phyloP scores from a whole-genome alignment of 2,113 vertebrate species.

The Pogona vitticeps region DNA sequence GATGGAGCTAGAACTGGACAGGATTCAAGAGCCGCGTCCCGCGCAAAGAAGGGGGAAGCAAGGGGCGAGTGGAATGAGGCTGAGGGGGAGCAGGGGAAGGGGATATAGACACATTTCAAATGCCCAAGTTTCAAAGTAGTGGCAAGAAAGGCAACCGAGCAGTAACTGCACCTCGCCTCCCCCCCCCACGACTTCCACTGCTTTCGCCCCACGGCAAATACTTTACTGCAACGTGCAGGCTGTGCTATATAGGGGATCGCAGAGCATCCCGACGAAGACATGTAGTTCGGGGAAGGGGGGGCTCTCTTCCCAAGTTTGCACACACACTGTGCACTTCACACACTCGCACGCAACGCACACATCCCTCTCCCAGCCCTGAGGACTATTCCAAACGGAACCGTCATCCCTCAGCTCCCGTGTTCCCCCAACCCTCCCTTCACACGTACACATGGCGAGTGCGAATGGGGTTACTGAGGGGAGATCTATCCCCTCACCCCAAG shows the following conservation, averaged over 20 bases:
- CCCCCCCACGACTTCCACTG: background rate
- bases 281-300: background rate
- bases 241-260: background rate
- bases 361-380: background rate
- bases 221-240: conserved; percentile 46
- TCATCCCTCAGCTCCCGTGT: background rate
- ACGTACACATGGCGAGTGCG: no score
- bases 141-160: conserved; percentile 4
- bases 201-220: background rate
- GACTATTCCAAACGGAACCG: background rate
- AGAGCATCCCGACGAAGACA: background rate
- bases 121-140: conserved; percentile 58
- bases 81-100: background rate
- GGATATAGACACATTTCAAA: conserved; percentile 14
- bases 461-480: background rate
- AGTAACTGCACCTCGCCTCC: background rate
- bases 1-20: conserved; percentile 79
- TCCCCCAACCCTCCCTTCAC: background rate
- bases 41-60: conserved; percentile 43
- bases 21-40: conserved; percentile 76
- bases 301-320: conserved; percentile 45
- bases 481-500: conserved; percentile 39
- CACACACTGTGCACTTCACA: background rate
- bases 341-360: background rate
- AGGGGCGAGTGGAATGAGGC: background rate